phyloP scores from a whole-genome alignment of 1,140 invertebrate genomes.

The Charaxes varanes region DNA sequence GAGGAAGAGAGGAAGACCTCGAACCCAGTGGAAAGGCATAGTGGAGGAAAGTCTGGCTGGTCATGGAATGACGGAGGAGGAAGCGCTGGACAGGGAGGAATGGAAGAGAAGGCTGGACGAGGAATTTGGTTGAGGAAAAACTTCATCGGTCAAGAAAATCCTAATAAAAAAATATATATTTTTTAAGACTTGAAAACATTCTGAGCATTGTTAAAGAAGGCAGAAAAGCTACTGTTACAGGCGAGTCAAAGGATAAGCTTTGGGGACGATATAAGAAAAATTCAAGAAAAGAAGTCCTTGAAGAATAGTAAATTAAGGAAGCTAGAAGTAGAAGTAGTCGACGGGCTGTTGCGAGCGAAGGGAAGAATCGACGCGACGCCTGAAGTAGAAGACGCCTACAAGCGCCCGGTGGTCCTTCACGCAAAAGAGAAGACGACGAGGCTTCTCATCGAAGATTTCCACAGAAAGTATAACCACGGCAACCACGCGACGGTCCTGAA shows the following conservation, averaged over 20 bases:
- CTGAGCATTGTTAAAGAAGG: neutral
- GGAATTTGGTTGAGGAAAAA: too few species aligned
- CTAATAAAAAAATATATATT: too few species aligned
- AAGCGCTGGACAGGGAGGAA: too few species aligned
- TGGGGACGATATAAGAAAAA: neutral
- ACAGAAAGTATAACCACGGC: conserved; percentile 9
- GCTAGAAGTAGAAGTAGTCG: neutral
- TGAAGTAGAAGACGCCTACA: conserved; percentile 1
- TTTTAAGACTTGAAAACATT: too few species aligned
- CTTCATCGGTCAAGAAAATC: too few species aligned
- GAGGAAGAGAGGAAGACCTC: too few species aligned
- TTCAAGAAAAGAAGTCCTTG: neutral
- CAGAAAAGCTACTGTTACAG: neutral
- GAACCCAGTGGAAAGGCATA: too few species aligned
- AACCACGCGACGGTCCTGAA: conserved; percentile 18
- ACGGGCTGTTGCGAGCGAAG: neutral
- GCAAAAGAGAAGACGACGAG: neutral
- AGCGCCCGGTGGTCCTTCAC: conserved; percentile 1
- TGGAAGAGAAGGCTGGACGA: too few species aligned
- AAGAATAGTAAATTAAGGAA: conserved; percentile 22
- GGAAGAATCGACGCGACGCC: conserved; percentile 15
- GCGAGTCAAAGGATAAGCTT: neutral
- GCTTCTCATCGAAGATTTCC: conserved; percentile 9
- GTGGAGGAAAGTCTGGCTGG: too few species aligned
- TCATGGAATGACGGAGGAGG: too few species aligned